Conservation (phyloP, 2,888 invertebrate genomes). For the Notodonta dromedarius region DNA sequence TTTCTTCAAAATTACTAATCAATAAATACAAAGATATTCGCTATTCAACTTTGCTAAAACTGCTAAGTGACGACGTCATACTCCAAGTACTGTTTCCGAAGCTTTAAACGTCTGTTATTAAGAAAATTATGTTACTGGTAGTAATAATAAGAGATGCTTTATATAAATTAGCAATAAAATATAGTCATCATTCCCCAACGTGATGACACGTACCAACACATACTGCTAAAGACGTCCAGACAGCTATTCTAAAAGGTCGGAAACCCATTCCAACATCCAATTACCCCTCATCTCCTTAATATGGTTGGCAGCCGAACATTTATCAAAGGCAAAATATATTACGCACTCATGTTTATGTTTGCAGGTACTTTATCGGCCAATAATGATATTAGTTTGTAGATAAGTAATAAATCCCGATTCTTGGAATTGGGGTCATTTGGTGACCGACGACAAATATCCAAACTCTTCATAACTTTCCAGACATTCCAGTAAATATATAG, state of each 20-base stretch:
- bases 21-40: too few relatives aligned
- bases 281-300: slow-evolving; percentile 8
- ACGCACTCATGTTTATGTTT: neutral
- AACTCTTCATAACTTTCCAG: neutral
- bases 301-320: neutral
- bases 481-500: neutral
- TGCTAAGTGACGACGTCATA: too few relatives aligned
- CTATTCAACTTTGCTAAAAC: too few relatives aligned
- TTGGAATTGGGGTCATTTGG: neutral
- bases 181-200: neutral
- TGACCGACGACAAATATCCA: neutral
- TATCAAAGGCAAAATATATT: neutral
- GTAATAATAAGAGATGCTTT: too few relatives aligned
- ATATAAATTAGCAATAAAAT: neutral
- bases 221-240: slow-evolving; percentile 1
- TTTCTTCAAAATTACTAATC: too few relatives aligned
- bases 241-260: slow-evolving; percentile 6
- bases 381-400: too few relatives aligned
- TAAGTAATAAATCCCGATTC: neutral
- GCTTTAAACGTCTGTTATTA: too few relatives aligned
- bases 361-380: too few relatives aligned
- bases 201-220: slow-evolving; percentile 1
- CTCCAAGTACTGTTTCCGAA: too few relatives aligned
- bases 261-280: slow-evolving; percentile 4
- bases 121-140: too few relatives aligned